Conservation (phyloP, 2,113 vertebrate genomes). For the Calypte anna region DNA sequence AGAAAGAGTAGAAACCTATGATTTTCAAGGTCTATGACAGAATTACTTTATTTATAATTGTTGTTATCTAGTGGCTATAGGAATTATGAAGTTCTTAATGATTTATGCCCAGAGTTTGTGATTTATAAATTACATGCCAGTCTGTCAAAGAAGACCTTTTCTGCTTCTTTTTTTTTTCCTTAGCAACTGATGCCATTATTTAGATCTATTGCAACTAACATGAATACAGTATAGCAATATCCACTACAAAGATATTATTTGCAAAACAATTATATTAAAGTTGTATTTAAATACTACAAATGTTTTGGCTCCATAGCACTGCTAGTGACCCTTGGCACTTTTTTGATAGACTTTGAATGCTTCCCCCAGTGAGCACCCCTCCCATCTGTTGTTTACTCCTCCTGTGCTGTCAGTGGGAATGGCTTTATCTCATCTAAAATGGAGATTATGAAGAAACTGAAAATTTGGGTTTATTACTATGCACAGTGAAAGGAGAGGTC, state of each 20-base stretch:
- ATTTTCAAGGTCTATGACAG: neutral
- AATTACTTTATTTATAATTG: constrained; percentile 17
- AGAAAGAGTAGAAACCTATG: accelerated
- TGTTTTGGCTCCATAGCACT: neutral
- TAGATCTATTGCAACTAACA: neutral
- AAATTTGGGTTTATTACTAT: neutral
- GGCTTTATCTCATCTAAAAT: neutral
- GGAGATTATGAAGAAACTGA: neutral
- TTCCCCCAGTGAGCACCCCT: accelerated
- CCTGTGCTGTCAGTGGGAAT: neutral
- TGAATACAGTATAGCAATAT: neutral
- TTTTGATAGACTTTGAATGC: neutral
- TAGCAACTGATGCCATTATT: neutral
- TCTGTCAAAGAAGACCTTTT: neutral
- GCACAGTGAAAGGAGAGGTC: neutral
- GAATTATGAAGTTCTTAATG: constrained; percentile 37
- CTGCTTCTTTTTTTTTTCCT: neutral
- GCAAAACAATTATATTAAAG: neutral
- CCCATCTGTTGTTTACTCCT: neutral
- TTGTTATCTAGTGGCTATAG: neutral
- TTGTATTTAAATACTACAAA: neutral
- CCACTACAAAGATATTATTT: neutral
- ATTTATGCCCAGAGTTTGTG: constrained; percentile 27
- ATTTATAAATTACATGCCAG: neutral
- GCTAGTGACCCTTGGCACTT: neutral